phyloP scores from a whole-genome alignment of 2,113 vertebrate genomes.

The Pelusios castaneus region DNA sequence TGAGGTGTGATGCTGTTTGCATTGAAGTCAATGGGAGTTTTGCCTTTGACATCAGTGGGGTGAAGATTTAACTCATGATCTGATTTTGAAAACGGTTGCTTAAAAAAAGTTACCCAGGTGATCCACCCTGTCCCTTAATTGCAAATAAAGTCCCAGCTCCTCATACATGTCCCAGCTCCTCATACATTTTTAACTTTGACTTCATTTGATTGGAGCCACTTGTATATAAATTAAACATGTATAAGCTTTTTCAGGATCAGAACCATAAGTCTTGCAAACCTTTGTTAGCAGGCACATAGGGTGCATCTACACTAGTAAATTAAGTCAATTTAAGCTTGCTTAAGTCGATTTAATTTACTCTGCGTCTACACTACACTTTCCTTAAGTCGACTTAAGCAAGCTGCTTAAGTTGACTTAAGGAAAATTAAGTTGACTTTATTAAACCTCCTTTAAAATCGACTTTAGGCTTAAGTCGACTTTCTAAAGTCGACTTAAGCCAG shows the following conservation, averaged over 20 bases:
- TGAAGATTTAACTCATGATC: neutral
- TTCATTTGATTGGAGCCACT: neutral
- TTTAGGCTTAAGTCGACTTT: too few relatives aligned
- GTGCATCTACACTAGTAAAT: too few relatives aligned
- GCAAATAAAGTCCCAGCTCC: neutral
- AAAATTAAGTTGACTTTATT: too few relatives aligned
- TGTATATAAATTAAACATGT: neutral
- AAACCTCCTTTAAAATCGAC: too few relatives aligned
- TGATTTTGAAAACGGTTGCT: neutral
- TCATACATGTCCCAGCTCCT: too few relatives aligned
- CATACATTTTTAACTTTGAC: constrained; percentile 3
- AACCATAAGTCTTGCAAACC: neutral
- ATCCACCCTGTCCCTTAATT: neutral
- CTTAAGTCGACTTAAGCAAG: too few relatives aligned
- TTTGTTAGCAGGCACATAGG: neutral
- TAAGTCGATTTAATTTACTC: too few relatives aligned
- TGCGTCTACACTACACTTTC: too few relatives aligned
- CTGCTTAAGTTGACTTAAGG: too few relatives aligned
- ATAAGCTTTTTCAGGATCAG: neutral
- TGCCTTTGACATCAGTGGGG: neutral
- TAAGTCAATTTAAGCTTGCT: too few relatives aligned
- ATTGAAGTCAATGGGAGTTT: neutral
- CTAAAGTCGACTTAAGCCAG: too few relatives aligned
- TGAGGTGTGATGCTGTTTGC: neutral
- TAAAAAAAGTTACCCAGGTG: neutral